phyloP scores from a whole-genome alignment of 1,140 invertebrate genomes.

The Schlechtendalia chinensis region DNA sequence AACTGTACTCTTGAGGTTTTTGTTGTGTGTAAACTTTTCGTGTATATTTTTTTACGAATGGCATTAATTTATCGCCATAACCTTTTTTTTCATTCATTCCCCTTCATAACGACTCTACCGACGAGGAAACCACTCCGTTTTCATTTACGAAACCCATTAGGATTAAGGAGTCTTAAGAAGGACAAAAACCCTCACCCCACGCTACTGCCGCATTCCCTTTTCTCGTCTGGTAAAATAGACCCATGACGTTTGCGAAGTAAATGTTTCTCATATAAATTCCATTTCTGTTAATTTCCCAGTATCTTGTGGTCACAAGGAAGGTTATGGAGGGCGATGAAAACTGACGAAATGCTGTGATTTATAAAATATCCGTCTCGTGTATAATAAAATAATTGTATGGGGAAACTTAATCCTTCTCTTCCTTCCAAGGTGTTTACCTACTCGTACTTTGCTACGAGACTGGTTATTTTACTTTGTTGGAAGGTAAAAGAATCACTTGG shows the following conservation, averaged over 20 bases:
- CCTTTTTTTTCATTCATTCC: not conserved
- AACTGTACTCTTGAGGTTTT: not conserved
- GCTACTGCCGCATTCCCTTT: not conserved
- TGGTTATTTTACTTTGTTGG: conserved; percentile 5
- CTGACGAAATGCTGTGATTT: conserved; percentile 27
- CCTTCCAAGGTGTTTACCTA: not conserved
- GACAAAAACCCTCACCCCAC: conserved; percentile 20
- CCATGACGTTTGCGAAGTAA: conserved; percentile 26
- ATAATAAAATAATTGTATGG: conserved; percentile 11
- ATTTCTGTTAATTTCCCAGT: conserved; percentile 45
- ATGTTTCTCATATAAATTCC: conserved; percentile 43
- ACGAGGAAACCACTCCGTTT: conserved; percentile 24
- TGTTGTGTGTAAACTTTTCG: conserved; percentile 10
- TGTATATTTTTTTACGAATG: conserved; percentile 22
- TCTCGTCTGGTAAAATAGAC: conserved; percentile 32
- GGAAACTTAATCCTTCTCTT: conserved; percentile 31
- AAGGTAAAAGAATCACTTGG: not conserved
- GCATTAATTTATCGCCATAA: conserved; percentile 39
- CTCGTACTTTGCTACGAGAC: not conserved
- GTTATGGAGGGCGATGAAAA: not conserved
- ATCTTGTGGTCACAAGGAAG: not conserved
- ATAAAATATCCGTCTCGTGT: conserved; percentile 33
- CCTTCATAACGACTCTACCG: not conserved
- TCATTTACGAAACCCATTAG: conserved; percentile 45
- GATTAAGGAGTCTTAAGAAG: conserved; percentile 42